A percentile compares a stretch with the other conserved stretches of the same genome.
Evolutionary conservation across 2,113 vertebrate species (phyloP).

Genomic region (Dinomys branickii): DNA sequence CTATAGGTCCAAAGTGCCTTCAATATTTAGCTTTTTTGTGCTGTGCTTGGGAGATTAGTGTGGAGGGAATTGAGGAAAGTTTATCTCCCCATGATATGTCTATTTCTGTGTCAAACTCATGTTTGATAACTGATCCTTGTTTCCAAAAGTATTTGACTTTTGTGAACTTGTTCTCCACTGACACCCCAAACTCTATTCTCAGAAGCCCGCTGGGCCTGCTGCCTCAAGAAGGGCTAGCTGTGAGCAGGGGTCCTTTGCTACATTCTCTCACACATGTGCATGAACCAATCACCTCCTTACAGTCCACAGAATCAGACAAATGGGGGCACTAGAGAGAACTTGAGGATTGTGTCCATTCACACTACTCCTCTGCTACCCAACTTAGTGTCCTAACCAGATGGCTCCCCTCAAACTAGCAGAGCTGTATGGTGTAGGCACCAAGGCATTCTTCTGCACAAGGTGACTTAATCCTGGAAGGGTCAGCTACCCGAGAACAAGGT

Average conservation of each 20-base stretch:
- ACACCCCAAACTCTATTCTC: neutral
- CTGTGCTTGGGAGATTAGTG: neutral
- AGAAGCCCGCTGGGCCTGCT: neutral
- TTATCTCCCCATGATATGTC: neutral
- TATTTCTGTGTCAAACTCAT: conserved; percentile 37
- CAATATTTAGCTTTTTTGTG: neutral
- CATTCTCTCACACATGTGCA: neutral
- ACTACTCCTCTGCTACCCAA: neutral
- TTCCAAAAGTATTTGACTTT: conserved; percentile 22
- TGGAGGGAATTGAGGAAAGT: neutral
- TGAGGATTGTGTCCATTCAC: neutral
- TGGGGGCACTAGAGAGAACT: neutral
- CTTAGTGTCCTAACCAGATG: neutral
- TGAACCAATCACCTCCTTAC: neutral
- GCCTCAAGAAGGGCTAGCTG: neutral
- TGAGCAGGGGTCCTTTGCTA: neutral
- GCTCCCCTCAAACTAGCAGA: neutral
- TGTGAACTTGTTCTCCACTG: conserved; percentile 21
- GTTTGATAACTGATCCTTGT: neutral
- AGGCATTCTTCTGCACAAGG: neutral
- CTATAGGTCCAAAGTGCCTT: neutral
- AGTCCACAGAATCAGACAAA: conserved; percentile 1
- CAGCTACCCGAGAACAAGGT: conserved; percentile 13
- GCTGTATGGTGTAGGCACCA: neutral
- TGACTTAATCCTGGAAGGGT: neutral